Percentiles rank a stretch among this genome's conserved stretches.
phyloP scores from a whole-genome alignment of 35 echinoderm and acorn worm genomes.

The Stichopus chloronotus region DNA sequence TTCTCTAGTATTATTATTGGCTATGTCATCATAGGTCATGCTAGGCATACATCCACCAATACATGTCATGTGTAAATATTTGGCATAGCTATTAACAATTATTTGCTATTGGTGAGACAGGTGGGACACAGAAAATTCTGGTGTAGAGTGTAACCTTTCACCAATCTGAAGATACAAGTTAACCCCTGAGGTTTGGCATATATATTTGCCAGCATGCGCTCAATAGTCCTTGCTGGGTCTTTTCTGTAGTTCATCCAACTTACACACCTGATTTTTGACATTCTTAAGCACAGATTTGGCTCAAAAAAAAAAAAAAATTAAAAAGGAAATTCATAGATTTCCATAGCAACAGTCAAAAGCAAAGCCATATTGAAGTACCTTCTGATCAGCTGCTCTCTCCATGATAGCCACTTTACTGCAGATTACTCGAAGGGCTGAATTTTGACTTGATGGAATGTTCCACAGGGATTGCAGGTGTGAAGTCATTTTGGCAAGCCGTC shows the following conservation, averaged over 20 bases:
- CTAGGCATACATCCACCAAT: too few relatives aligned
- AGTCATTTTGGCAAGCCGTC: too few relatives aligned
- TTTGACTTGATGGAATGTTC: too few relatives aligned
- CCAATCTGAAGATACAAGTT: background rate
- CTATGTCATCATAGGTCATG: background rate
- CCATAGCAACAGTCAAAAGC: background rate
- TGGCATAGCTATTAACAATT: background rate
- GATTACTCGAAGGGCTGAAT: too few relatives aligned
- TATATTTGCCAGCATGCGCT: too few relatives aligned
- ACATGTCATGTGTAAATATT: background rate
- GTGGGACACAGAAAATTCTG: background rate
- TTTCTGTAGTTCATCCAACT: too few relatives aligned
- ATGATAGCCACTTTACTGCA: background rate
- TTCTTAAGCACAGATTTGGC: too few relatives aligned
- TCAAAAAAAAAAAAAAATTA: too few relatives aligned
- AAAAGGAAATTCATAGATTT: background rate
- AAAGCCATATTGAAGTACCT: background rate
- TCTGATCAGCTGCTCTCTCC: background rate
- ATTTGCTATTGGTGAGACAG: background rate
- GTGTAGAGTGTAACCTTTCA: background rate
- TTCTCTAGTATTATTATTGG: background rate
- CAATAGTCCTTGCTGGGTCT: too few relatives aligned
- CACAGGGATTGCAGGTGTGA: too few relatives aligned
- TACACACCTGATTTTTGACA: too few relatives aligned
- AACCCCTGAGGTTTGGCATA: too few relatives aligned